Percentiles rank a stretch among this genome's conserved stretches.
phyloP scores from a whole-genome alignment of 2,888 invertebrate species.

The Sacculina carcini region DNA sequence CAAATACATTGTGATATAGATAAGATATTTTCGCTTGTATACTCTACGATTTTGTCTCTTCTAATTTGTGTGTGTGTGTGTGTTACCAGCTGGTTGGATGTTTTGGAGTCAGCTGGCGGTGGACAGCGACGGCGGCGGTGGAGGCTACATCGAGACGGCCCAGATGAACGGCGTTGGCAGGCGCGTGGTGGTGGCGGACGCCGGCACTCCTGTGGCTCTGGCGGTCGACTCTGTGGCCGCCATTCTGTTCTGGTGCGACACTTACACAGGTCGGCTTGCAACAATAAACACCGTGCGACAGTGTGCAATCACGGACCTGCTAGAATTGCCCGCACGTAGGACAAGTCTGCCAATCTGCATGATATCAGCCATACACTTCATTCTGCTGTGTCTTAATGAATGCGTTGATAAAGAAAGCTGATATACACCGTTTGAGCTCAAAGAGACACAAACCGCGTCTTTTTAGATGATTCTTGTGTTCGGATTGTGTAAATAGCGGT shows the following conservation, averaged over 20 bases:
- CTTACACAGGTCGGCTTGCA: conserved; percentile 23
- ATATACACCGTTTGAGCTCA: neutral
- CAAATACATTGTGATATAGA: no score
- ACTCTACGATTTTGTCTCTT: conserved; percentile 8
- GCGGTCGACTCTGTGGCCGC: conserved; percentile 45
- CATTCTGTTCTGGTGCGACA: conserved; percentile 66
- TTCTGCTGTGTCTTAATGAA: neutral
- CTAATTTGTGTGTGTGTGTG: neutral
- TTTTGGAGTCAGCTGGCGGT: conserved; percentile 87
- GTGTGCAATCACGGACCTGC: no score
- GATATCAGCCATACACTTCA: no score
- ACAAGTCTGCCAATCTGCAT: no score
- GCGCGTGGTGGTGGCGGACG: conserved; percentile 30
- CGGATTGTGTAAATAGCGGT: no score
- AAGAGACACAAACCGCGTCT: no score
- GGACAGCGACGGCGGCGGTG: conserved; percentile 51
- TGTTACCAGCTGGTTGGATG: conserved; percentile 37
- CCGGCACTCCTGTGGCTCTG: conserved; percentile 63
- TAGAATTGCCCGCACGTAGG: no score
- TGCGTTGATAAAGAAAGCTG: neutral
- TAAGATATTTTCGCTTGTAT: conserved; percentile 14
- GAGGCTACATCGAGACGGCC: conserved; percentile 62
- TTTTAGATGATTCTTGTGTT: no score
- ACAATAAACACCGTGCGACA: neutral
- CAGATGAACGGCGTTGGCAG: conserved; percentile 60